Evolutionary conservation across 2,113 vertebrate genomes (phyloP), one percentile per base, ranked within the genome.

Genomic region (Phaethon lepturus): DNA sequence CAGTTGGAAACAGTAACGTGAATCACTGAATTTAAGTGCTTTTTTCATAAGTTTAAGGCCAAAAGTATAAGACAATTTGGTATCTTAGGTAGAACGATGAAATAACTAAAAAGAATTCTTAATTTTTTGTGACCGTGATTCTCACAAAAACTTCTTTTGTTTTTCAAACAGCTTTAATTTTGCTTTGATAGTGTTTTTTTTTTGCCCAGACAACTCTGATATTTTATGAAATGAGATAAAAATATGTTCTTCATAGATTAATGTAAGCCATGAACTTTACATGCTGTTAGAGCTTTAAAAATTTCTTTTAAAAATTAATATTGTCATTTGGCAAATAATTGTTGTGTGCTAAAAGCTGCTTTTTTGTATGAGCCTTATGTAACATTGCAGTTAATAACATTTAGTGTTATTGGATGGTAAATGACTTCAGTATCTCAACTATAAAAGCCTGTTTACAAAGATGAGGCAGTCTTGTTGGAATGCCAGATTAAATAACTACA

Each of bases 401-500:
- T 78, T 85, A 89, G 28, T 60, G 90, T 94, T 93, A 55, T 6
- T 89, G 56, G 69, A 75, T 73, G 88, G 62, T 63, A 33, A 67
- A 82, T 87, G 77, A 64, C 83, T 97, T 84, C 9, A 64, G 75
- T 86, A 87, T 95, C 93, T 96, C 63, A 35, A n/a, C 91, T 95
- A 19, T 88, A 94, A 95, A 94, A 89, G 80, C 66, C 69, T 93
- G 79, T 95, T 95, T 95, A 86, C 89, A 90, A 59, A 95, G 69
- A 93, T 49, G 86, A 95, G 80, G 77, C 90, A 73, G 90, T 49
- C 58, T 91, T 67, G 55, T 63, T 89, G 44, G 60, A 79, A 52
- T 85, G 95, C 87, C 90, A 95, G 84, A 91, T 53, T 97, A 93
- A 97, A 78, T 52, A 94, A 86, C 77, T 78, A 6, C 73, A 94